Conservation (phyloP, 2,888 invertebrate genomes). For the Drosophila mettleri region DNA sequence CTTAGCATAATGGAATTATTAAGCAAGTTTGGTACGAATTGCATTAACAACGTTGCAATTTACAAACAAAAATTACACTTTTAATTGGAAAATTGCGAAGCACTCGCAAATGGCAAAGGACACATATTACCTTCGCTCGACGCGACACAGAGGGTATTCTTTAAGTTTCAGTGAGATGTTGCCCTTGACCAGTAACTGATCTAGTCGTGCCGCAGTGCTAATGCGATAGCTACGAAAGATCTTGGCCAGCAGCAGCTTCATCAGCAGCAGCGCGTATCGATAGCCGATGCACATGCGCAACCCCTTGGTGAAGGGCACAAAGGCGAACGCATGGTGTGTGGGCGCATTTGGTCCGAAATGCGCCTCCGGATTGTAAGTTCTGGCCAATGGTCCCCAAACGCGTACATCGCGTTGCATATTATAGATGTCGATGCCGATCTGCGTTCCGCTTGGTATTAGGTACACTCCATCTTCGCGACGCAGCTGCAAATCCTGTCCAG, state of each 20-base stretch:
- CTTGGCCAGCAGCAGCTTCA: constrained; percentile 81
- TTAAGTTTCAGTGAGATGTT: constrained; percentile 81
- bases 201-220: constrained; percentile 66
- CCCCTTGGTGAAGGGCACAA: constrained; percentile 83
- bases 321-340: constrained; percentile 77
- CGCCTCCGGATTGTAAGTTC: constrained; percentile 78
- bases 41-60: constrained; percentile 58
- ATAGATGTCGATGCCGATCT: constrained; percentile 82
- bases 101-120: constrained; percentile 3
- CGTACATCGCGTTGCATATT: constrained; percentile 80
- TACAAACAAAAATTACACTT: constrained; percentile 64
- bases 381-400: constrained; percentile 81
- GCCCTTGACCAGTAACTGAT: constrained; percentile 77
- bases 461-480: constrained; percentile 58
- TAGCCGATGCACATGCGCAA: constrained; percentile 84
- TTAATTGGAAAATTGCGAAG: constrained; percentile 71
- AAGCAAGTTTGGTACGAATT: constrained; percentile 61
- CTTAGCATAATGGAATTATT: constrained; percentile 57
- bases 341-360: constrained; percentile 74
- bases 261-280: constrained; percentile 81
- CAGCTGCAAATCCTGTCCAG: constrained; percentile 69
- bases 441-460: constrained; percentile 79
- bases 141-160: constrained; percentile 78
- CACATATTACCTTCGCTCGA: constrained; percentile 56
- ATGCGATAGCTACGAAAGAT: constrained; percentile 81